Evolutionary conservation across 2,888 invertebrate species (phyloP).

Genomic region (Scaeva pyrastri): DNA sequence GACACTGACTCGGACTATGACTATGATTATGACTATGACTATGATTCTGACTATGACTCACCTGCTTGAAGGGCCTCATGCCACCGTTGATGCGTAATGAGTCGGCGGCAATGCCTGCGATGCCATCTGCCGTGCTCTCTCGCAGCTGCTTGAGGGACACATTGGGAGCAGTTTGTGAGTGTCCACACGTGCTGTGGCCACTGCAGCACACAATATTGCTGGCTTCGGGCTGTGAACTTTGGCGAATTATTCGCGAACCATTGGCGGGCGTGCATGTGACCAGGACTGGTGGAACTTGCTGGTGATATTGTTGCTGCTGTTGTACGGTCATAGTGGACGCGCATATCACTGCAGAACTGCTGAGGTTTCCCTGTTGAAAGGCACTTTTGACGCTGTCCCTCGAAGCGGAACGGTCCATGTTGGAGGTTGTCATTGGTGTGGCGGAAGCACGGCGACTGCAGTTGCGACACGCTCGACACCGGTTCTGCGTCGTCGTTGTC

Average conservation of each 20-base stretch:
- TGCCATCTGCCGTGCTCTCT: conserved; percentile 91
- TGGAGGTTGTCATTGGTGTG: conserved; percentile 89
- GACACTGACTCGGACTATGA: no score
- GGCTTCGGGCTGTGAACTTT: conserved; percentile 84
- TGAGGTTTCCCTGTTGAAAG: conserved; percentile 85
- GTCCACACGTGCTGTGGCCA: conserved; percentile 86
- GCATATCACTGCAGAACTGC: conserved; percentile 80
- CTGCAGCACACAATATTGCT: conserved; percentile 85
- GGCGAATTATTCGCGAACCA: conserved; percentile 92
- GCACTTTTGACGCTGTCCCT: conserved; percentile 91
- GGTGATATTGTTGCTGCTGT: conserved; percentile 77
- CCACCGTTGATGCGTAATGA: conserved; percentile 98
- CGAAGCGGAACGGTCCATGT: conserved; percentile 93
- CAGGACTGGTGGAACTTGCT: conserved; percentile 88
- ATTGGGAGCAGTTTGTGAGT: conserved; percentile 89
- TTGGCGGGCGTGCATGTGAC: conserved; percentile 88
- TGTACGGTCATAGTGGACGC: conserved; percentile 79
- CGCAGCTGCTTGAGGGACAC: conserved; percentile 94
- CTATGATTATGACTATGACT: no score
- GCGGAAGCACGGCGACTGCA: conserved; percentile 93
- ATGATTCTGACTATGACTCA: no score
- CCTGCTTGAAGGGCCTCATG: conserved; percentile 98
- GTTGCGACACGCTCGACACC: conserved; percentile 86
- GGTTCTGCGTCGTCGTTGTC: conserved; percentile 85
- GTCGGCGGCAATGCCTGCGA: conserved; percentile 98